phyloP scores from a whole-genome alignment of 2,113 vertebrate species.

The Oncorhynchus masou region DNA sequence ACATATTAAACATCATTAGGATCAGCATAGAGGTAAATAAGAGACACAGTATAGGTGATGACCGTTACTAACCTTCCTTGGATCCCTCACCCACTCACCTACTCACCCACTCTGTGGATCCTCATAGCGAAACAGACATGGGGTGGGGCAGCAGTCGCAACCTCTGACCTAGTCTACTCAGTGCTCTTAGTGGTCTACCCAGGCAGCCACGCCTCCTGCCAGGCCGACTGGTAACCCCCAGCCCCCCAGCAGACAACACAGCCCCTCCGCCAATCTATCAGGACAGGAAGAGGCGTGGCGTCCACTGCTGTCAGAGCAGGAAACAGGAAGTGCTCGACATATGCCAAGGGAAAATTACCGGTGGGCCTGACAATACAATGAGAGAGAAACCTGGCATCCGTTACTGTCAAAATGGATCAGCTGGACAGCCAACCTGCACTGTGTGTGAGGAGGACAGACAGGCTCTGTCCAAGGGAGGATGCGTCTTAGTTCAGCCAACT shows the following conservation, averaged over 20 bases:
- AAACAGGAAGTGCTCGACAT: constrained; percentile 35
- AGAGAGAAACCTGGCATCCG: constrained; percentile 62
- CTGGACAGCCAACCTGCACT: constrained; percentile 58
- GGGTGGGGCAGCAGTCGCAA: neutral
- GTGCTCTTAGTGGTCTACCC: constrained; percentile 59
- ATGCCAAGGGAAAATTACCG: constrained; percentile 38
- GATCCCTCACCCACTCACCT: constrained; percentile 22
- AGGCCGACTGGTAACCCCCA: constrained; percentile 42
- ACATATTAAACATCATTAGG: neutral
- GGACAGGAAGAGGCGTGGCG: constrained; percentile 44
- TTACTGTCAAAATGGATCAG: constrained; percentile 70
- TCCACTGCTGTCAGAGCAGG: constrained; percentile 42
- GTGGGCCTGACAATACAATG: constrained; percentile 47
- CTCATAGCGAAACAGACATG: constrained; percentile 23
- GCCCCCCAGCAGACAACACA: constrained; percentile 43
- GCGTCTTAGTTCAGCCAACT: constrained; percentile 53
- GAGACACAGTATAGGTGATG: neutral
- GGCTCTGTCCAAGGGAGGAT: constrained; percentile 58
- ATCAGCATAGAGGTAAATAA: neutral
- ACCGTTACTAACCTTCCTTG: constrained; percentile 47
- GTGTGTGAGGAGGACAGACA: constrained; percentile 21
- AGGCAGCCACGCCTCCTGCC: constrained; percentile 8
- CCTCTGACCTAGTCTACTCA: constrained; percentile 49
- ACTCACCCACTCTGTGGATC: constrained; percentile 8
- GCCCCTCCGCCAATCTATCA: neutral